Evolutionary conservation across 2,113 vertebrate species (phyloP).

Genomic region (Gambusia holbrooki): DNA sequence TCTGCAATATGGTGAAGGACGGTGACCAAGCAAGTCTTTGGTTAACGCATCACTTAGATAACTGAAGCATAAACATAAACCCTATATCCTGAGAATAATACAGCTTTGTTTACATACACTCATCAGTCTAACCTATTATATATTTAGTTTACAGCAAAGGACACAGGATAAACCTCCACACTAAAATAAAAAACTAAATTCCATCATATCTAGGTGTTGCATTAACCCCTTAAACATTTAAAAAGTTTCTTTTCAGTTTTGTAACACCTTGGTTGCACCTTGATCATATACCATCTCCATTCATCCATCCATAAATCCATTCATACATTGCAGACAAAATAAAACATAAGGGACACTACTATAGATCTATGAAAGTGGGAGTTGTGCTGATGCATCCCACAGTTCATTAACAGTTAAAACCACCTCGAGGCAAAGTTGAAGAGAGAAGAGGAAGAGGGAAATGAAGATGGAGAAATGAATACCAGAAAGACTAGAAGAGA

Average conservation of each 20-base stretch:
- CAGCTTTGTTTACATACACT: not conserved
- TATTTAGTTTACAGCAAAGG: not conserved
- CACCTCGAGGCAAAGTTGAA: conserved; percentile 24
- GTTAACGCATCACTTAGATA: conserved; percentile 27
- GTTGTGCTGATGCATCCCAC: conserved; percentile 13
- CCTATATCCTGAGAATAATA: too few relatives aligned
- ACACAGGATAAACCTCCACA: not conserved
- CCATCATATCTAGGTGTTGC: not conserved
- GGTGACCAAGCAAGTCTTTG: conserved; percentile 38
- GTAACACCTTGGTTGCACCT: too few relatives aligned
- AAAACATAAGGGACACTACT: not conserved
- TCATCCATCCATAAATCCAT: not conserved
- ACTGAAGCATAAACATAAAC: conserved; percentile 1
- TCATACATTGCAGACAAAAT: not conserved
- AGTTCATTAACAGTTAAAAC: conserved; percentile 26
- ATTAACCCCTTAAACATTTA: not conserved
- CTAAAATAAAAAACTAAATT: not conserved
- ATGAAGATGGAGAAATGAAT: not conserved
- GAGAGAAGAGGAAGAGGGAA: not conserved
- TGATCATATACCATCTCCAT: not conserved
- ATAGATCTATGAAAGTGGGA: conserved; percentile 7
- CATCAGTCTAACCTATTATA: not conserved
- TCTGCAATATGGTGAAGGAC: conserved; percentile 36
- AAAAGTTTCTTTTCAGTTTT: too few relatives aligned
- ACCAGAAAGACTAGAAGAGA: conserved; percentile 11